Evolutionary conservation across 2,888 invertebrate species (phyloP).

Genomic region (Pardosa pseudoannulata): DNA sequence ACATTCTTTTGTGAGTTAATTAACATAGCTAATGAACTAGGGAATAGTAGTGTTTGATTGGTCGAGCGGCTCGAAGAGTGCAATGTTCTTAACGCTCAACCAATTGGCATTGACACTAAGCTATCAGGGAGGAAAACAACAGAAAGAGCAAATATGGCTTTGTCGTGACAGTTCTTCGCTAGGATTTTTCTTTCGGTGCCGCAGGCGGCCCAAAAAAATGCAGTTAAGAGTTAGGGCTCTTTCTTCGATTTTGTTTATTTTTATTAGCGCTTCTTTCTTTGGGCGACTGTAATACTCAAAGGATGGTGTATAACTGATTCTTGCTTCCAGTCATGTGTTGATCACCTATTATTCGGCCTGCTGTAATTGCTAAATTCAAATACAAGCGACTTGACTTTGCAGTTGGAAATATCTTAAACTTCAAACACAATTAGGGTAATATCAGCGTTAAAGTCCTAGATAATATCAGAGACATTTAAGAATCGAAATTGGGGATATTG

Average conservation of each 20-base stretch:
- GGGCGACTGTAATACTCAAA: slow-evolving; percentile 2
- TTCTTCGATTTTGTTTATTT: slow-evolving; percentile 4
- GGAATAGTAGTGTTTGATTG: slow-evolving; percentile 60
- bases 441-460: too few species aligned
- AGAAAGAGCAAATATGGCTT: slow-evolving; percentile 71
- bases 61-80: slow-evolving; percentile 55
- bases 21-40: slow-evolving; percentile 69
- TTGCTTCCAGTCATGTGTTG: not conserved
- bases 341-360: not conserved
- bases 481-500: too few species aligned
- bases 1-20: slow-evolving; percentile 67
- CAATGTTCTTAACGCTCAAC: slow-evolving; percentile 62
- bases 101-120: slow-evolving; percentile 70
- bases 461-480: too few species aligned
- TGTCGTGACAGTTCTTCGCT: slow-evolving; percentile 57
- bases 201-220: slow-evolving; percentile 34
- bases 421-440: too few species aligned
- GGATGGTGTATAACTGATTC: not conserved
- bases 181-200: slow-evolving; percentile 32
- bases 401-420: too few species aligned
- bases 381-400: not conserved
- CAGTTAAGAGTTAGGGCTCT: slow-evolving; percentile 29
- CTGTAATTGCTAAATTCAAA: not conserved
- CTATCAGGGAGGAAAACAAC: slow-evolving; percentile 60
- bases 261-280: not conserved